Percentiles rank a stretch among this genome's conserved stretches.
phyloP scores from a whole-genome alignment of 1,140 invertebrate species.

The Bilobella aurantiaca region DNA sequence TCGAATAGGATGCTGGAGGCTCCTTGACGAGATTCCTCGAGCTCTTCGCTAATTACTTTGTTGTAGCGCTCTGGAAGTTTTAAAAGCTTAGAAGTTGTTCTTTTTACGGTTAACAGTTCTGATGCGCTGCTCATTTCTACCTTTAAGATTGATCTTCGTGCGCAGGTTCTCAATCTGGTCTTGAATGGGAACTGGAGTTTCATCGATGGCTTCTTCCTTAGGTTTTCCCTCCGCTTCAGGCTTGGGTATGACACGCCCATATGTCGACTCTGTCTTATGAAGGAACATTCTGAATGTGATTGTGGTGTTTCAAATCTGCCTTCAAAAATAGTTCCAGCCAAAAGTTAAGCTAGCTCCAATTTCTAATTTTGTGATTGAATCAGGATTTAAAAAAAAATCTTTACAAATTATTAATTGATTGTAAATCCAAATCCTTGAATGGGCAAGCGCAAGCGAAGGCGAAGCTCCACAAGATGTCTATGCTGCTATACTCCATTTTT shows the following conservation, averaged over 20 bases:
- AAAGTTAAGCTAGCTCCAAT: too few relatives aligned
- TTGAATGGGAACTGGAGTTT: background rate
- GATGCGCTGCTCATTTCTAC: too few relatives aligned
- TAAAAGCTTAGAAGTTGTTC: slow-evolving; percentile 11
- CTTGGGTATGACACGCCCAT: background rate
- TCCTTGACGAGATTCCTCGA: background rate
- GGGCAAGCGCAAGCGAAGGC: too few relatives aligned
- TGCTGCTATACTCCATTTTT: too few relatives aligned
- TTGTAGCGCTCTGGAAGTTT: slow-evolving; percentile 20
- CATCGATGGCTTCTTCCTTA: background rate
- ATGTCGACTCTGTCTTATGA: background rate
- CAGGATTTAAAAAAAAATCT: background rate
- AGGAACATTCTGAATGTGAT: too few relatives aligned
- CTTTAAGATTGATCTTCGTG: slow-evolving; percentile 28
- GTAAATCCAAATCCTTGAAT: too few relatives aligned
- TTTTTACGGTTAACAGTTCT: slow-evolving; percentile 9
- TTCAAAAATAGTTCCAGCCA: too few relatives aligned
- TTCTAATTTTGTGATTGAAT: background rate
- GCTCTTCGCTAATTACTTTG: slow-evolving; percentile 9
- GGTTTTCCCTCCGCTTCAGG: background rate
- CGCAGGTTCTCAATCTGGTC: slow-evolving; percentile 27
- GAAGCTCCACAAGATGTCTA: too few relatives aligned
- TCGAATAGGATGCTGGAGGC: background rate
- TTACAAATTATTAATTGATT: too few relatives aligned
- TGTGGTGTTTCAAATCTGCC: too few relatives aligned